These are phyloP conservation scores for Alouatta palliata DNA, from an alignment of 2,113 vertebrate species.

Conservation along the genomic window DNA sequence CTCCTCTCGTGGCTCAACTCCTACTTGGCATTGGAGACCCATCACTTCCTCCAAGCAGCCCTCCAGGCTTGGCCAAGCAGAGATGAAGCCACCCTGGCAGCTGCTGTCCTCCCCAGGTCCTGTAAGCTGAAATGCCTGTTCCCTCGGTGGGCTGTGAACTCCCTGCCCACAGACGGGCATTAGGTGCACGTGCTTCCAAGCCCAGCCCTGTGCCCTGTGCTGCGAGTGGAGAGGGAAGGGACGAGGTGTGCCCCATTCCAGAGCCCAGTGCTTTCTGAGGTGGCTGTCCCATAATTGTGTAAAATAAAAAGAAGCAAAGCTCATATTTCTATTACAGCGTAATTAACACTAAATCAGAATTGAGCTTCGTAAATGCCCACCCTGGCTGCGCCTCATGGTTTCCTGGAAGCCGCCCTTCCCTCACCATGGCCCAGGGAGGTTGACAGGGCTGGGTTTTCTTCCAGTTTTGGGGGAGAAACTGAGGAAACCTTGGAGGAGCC, in stretches of 20 bases:
- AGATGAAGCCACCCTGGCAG: background rate
- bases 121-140: background rate
- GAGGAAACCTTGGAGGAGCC: background rate
- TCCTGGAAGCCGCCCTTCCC: rapidly evolving
- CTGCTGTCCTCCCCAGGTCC: background rate
- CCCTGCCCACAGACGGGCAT: rapidly evolving
- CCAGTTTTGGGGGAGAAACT: background rate
- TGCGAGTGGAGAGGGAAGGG: background rate
- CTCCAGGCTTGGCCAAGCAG: background rate
- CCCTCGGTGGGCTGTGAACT: background rate
- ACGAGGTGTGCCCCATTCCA: background rate
- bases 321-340: background rate
- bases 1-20: background rate
- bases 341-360: background rate
- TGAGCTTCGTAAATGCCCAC: no score
- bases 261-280: background rate
- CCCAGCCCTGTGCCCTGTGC: no score
- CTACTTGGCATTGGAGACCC: background rate
- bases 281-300: background rate
- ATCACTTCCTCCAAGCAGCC: background rate
- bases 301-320: background rate
- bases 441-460: background rate
- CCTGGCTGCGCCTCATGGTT: background rate
- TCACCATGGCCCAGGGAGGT: background rate
- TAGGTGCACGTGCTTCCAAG: rapidly evolving